Evolutionary conservation across 2,888 invertebrate species (phyloP).

Genomic region (Eupeodes latifasciatus): DNA sequence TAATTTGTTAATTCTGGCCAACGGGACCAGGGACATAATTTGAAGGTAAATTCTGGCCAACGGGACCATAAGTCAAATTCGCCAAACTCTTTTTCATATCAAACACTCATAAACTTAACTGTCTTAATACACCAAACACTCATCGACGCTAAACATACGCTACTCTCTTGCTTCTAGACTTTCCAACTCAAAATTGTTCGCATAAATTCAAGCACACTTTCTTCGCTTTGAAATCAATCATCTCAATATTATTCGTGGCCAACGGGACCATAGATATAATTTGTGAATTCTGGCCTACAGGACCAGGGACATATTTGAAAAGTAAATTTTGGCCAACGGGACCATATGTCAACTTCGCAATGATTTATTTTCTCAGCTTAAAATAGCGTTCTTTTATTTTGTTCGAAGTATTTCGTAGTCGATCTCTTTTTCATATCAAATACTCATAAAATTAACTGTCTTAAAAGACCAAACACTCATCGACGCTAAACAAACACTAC

Average conservation of each 20-base stretch:
- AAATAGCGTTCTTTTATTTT: not conserved
- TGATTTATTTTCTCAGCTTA: not conserved
- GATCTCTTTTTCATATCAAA: too few species aligned
- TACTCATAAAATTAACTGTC: too few species aligned
- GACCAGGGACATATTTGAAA: not conserved
- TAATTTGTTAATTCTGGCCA: not conserved
- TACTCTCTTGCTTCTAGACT: too few species aligned
- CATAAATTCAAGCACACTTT: not conserved
- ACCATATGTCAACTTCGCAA: not conserved
- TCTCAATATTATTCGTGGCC: too few species aligned
- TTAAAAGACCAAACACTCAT: too few species aligned
- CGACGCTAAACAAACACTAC: not conserved
- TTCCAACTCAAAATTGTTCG: too few species aligned
- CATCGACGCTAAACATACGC: not conserved
- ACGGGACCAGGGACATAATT: slow-evolving; percentile 5
- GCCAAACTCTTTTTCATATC: not conserved
- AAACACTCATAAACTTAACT: not conserved
- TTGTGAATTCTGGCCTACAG: too few species aligned
- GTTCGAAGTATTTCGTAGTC: not conserved
- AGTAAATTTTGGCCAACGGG: not conserved
- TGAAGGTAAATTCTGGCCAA: not conserved
- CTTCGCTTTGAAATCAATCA: too few species aligned
- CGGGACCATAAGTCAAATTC: not conserved
- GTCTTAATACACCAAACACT: not conserved
- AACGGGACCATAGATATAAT: too few species aligned